A percentile compares a stretch with the other conserved stretches of the same genome.
phyloP scores from a whole-genome alignment of 1,140 invertebrate genomes.

The Drosophila nigrodunni region DNA sequence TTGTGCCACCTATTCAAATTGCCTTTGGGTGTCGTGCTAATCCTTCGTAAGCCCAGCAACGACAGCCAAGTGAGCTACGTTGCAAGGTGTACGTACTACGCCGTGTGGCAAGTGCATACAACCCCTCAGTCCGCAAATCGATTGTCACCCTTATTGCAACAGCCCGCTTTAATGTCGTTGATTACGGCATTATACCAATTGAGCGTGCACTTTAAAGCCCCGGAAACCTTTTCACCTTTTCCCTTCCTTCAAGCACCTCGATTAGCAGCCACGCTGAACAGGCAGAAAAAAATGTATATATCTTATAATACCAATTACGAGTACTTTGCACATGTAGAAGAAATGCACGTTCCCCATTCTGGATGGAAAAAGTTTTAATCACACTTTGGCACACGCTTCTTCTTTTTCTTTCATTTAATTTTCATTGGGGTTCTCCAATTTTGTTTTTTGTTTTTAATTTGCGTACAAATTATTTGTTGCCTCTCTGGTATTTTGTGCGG shows the following conservation, averaged over 20 bases:
- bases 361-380: constrained; percentile 71
- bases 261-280: constrained; percentile 63
- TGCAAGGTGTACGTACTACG: constrained; percentile 39
- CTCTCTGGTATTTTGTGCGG: constrained; percentile 54
- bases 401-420: constrained; percentile 66
- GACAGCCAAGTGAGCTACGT: constrained; percentile 45
- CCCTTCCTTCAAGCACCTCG: constrained; percentile 12
- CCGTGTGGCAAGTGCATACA: constrained; percentile 41
- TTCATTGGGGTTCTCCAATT: constrained; percentile 31
- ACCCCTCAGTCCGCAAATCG: constrained; percentile 15
- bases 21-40: constrained; percentile 51
- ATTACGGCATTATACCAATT: constrained; percentile 53
- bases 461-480: constrained; percentile 74
- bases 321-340: constrained; percentile 46
- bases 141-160: constrained; percentile 40
- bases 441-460: constrained; percentile 68
- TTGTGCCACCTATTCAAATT: constrained; percentile 78
- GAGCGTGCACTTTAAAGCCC: constrained; percentile 38
- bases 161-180: constrained; percentile 38
- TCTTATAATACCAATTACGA: constrained; percentile 47
- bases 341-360: background rate
- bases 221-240: background rate
- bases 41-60: constrained; percentile 70
- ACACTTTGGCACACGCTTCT: constrained; percentile 75
- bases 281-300: constrained; percentile 26